phyloP scores from a whole-genome alignment of 2,113 vertebrate species.

The Benitochromis conjunctus region DNA sequence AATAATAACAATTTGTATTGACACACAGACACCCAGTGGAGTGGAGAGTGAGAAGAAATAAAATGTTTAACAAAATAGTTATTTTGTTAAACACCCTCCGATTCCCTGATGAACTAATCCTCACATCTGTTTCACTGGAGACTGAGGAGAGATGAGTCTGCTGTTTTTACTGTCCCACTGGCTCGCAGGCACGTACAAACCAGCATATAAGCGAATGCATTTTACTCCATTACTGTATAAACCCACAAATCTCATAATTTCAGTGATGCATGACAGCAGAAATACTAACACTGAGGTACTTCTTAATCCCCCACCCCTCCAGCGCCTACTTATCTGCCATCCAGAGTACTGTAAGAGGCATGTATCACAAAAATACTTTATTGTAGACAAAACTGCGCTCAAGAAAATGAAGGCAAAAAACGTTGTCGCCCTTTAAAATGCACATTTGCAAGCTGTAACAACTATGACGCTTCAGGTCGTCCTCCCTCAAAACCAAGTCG shows the following conservation, averaged over 20 bases:
- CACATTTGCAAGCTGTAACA: background rate
- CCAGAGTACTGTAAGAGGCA: background rate
- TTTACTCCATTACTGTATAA: background rate
- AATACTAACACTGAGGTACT: background rate
- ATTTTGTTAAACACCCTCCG: background rate
- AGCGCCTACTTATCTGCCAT: background rate
- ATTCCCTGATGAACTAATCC: slow-evolving; percentile 49
- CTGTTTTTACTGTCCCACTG: slow-evolving; percentile 33
- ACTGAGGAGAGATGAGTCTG: slow-evolving; percentile 52
- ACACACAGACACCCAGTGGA: background rate
- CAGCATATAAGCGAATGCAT: background rate
- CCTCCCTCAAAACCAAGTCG: background rate
- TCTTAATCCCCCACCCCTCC: background rate
- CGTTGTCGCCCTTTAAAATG: background rate
- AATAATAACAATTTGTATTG: background rate
- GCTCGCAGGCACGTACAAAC: background rate
- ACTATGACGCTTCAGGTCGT: background rate
- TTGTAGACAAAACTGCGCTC: background rate
- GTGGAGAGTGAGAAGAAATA: background rate
- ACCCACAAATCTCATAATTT: background rate
- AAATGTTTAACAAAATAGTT: no score
- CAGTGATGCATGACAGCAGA: background rate
- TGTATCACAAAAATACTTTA: background rate
- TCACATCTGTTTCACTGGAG: slow-evolving; percentile 56
- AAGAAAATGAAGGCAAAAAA: background rate